These are phyloP conservation scores for Struthio camelus DNA, from an alignment of 2,113 vertebrate species.

Conservation along the genomic window DNA sequence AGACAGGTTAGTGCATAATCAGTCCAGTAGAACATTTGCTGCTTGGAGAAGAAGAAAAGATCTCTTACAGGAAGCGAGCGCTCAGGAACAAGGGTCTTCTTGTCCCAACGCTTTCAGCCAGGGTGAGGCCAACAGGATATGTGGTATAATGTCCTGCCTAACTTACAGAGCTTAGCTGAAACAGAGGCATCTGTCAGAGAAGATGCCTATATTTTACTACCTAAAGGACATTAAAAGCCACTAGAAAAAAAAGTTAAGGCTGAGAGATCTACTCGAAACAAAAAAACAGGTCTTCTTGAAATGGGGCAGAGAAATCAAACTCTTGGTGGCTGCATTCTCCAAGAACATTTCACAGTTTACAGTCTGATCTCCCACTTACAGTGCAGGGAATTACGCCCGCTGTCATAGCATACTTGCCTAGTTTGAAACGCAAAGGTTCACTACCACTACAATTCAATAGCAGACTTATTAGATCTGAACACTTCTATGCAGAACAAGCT, in stretches of 20 bases:
- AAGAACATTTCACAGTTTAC: not conserved
- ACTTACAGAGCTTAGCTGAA: not conserved
- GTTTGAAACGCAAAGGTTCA: not conserved
- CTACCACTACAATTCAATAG: too few relatives aligned
- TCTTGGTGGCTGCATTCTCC: not conserved
- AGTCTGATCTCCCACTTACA: not conserved
- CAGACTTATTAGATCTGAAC: not conserved
- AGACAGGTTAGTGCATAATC: not conserved
- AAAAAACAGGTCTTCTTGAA: not conserved
- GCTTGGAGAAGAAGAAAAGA: not conserved
- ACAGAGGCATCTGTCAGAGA: not conserved
- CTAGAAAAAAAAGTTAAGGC: not conserved
- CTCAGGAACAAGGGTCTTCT: not conserved
- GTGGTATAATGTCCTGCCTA: not conserved
- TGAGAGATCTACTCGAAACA: not conserved
- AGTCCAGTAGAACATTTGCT: not conserved
- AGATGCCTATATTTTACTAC: accelerated
- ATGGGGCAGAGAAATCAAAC: not conserved
- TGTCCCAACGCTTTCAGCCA: not conserved
- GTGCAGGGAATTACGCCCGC: not conserved
- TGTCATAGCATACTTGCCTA: not conserved
- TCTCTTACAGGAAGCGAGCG: not conserved
- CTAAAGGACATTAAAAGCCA: not conserved
- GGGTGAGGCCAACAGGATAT: not conserved
- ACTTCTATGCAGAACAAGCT: not conserved